Conservation (phyloP, 2,888 invertebrate species). For the Camponotus fellah region DNA sequence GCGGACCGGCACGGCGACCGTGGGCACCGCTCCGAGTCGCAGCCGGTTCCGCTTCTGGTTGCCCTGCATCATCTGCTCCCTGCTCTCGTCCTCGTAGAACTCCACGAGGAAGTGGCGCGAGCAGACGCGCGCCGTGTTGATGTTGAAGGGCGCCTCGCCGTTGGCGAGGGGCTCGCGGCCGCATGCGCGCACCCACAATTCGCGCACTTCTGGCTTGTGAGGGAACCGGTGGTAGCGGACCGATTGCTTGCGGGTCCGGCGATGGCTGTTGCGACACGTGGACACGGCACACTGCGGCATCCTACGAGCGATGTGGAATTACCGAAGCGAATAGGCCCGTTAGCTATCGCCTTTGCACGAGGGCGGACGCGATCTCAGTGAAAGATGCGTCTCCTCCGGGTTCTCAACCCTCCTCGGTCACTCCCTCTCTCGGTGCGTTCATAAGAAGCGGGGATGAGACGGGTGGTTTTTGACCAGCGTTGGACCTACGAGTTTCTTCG, state of each 20-base stretch:
- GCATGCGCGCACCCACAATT: conserved; percentile 87
- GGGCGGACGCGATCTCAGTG: background rate
- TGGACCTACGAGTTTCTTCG: too few species aligned
- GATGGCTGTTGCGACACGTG: conserved; percentile 88
- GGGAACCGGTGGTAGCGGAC: conserved; percentile 88
- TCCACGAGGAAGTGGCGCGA: conserved; percentile 87
- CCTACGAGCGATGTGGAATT: conserved; percentile 66
- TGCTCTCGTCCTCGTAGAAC: conserved; percentile 87
- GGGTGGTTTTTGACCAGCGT: too few species aligned
- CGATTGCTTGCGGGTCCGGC: conserved; percentile 87
- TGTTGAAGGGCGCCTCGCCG: conserved; percentile 86
- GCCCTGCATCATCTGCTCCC: conserved; percentile 87
- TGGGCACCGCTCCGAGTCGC: conserved; percentile 87
- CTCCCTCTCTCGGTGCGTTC: too few species aligned
- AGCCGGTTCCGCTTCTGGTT: conserved; percentile 85
- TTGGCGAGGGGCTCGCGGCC: conserved; percentile 86
- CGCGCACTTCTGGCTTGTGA: conserved; percentile 87
- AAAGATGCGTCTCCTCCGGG: background rate
- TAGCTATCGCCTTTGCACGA: too few species aligned
- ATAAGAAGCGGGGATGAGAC: too few species aligned
- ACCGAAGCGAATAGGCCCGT: too few species aligned
- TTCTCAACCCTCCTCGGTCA: background rate
- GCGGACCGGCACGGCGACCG: conserved; percentile 84
- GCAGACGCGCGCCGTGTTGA: conserved; percentile 88
- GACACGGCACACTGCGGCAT: conserved; percentile 89